Evolutionary conservation across 2,888 invertebrate genomes (phyloP).

Genomic region (Dicranocentrus wangi): DNA sequence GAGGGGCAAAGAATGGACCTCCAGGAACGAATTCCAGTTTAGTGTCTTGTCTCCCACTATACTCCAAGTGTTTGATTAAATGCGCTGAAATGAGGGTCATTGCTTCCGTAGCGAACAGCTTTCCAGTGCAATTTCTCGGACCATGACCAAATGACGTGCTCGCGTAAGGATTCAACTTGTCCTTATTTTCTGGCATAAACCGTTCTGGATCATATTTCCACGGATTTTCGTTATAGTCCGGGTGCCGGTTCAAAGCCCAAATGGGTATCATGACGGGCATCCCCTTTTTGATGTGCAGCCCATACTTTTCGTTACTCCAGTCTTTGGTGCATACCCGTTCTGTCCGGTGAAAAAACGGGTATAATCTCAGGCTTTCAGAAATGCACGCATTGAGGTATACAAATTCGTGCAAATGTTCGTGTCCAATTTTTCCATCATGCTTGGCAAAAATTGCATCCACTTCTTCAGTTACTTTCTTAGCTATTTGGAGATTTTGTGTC

Average conservation of each 20-base stretch:
- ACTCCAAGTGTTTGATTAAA: slow-evolving; percentile 36
- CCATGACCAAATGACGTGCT: slow-evolving; percentile 58
- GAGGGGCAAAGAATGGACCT: slow-evolving; percentile 46
- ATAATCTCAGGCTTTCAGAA: slow-evolving; percentile 64
- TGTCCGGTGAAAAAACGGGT: slow-evolving; percentile 64
- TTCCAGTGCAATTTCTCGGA: slow-evolving; percentile 58
- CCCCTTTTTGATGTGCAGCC: slow-evolving; percentile 58
- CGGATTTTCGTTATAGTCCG: slow-evolving; percentile 63
- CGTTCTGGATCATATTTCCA: slow-evolving; percentile 67
- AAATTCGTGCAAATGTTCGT: slow-evolving; percentile 66
- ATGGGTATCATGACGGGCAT: slow-evolving; percentile 60
- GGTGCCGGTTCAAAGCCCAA: slow-evolving; percentile 65
- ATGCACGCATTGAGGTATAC: slow-evolving; percentile 66
- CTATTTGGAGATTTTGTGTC: slow-evolving; percentile 60
- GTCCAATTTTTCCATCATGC: slow-evolving; percentile 62
- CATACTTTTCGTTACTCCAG: slow-evolving; percentile 59
- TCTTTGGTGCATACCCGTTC: slow-evolving; percentile 70
- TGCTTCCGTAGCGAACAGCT: slow-evolving; percentile 46
- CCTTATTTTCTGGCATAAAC: slow-evolving; percentile 67
- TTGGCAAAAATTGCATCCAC: slow-evolving; percentile 63
- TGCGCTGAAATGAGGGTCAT: slow-evolving; percentile 43
- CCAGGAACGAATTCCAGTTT: slow-evolving; percentile 37
- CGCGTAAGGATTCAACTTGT: slow-evolving; percentile 65
- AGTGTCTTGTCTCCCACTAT: slow-evolving; percentile 36
- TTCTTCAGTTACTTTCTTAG: slow-evolving; percentile 61